Base-by-base conservation (phyloP, 1,140 invertebrate species). In the Pomacea maculata region DNA sequence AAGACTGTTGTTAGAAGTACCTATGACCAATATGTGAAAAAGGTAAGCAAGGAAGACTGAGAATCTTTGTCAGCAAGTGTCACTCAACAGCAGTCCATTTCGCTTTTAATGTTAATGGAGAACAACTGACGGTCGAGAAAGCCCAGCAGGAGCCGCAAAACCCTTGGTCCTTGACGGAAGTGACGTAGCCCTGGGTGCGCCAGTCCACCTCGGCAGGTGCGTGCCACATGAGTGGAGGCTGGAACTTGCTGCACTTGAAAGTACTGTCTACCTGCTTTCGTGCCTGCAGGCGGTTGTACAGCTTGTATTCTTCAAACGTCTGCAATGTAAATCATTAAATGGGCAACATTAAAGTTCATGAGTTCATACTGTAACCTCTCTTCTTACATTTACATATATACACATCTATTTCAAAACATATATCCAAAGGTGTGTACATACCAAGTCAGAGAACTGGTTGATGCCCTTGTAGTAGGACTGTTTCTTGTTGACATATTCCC, bases 91-190 rank as follows among this genome's bases (percentile, higher is more conserved):
- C 34, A 61, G 57, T 4, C 4, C 4, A 61, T 17, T 61, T 11
- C 0, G 14, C 9, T 57, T 57, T 9, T 57, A 14, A 10, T 10
- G 57, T 11, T 25, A 63, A 14, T 29, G 21, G 72, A 52, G 10
- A 45, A 19, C 14, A 73, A 84, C 88, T 85, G 83, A 89, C 88
- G 17, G 88, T 80, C 80, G 87, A 88, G 81, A 89, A 89, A 54
- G 87, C 85, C 86, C 86, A 89, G 71, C 87, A 89, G 15, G 87
- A 89, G 25, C 90, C 90, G 83, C 90, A 91, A 29, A 86, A 82
- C 9, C 80, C 82, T 83, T 93, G 93, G 83, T 92, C 89, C 81
- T 92, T 92, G 10, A 93, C 90, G 19, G 88, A 85, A 4, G 92
- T 93, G 10, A 93, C 92, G 80, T 89, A 90, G 14, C 91, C 91